These are phyloP conservation scores for Eupeodes luniger DNA, from an alignment of 2,888 invertebrate genomes.

Conservation along the genomic window DNA sequence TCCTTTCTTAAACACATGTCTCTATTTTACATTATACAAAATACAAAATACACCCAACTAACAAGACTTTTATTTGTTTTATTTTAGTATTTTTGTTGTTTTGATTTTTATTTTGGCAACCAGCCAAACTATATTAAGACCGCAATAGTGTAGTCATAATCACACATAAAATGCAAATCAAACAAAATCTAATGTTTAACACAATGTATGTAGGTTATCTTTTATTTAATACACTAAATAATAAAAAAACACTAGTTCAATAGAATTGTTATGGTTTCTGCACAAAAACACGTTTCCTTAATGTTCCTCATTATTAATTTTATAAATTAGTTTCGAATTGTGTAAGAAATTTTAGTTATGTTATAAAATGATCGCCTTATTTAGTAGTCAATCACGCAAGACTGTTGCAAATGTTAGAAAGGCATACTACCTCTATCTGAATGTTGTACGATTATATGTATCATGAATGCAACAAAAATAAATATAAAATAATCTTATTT, in stretches of 20 bases:
- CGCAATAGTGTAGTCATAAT: neutral
- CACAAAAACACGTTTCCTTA: neutral
- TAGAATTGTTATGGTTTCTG: neutral
- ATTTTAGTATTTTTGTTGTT: neutral
- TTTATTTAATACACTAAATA: no score
- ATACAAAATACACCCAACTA: neutral
- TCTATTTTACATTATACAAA: neutral
- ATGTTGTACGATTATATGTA: neutral
- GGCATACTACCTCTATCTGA: neutral
- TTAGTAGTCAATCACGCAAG: conserved; percentile 32
- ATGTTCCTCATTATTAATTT: neutral
- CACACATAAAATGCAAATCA: conserved; percentile 6
- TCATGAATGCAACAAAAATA: neutral
- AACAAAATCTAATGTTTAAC: conserved; percentile 1
- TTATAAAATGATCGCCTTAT: conserved; percentile 3
- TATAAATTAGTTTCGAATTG: conserved; percentile 7
- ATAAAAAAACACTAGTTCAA: no score
- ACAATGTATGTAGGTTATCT: neutral
- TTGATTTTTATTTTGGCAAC: neutral
- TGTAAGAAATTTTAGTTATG: neutral
- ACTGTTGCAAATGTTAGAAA: conserved; percentile 9
- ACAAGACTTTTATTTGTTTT: neutral
- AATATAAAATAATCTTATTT: neutral
- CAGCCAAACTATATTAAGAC: neutral
- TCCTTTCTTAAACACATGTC: neutral